A percentile compares a stretch with the other conserved stretches of the same genome.
Evolutionary conservation across 2,113 vertebrate genomes (phyloP).

Genomic region (Sinocyclocheilus grahami): DNA sequence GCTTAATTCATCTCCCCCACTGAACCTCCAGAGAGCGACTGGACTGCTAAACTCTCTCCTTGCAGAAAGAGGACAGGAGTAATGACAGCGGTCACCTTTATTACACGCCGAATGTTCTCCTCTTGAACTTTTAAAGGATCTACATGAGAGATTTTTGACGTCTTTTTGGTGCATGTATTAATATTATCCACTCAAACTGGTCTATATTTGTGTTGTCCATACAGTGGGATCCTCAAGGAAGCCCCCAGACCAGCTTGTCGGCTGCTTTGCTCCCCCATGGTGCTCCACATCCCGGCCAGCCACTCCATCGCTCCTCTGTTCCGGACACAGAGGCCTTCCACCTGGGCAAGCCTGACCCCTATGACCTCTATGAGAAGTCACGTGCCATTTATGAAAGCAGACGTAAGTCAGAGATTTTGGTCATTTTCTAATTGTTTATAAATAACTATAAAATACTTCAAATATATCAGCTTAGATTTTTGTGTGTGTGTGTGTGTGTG

Average conservation of each 20-base stretch:
- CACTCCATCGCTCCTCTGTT: slow-evolving; percentile 89
- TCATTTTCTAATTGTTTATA: too few species aligned
- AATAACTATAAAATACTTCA: too few species aligned
- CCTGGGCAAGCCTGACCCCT: slow-evolving; percentile 95
- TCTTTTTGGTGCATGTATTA: background rate
- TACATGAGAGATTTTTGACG: background rate
- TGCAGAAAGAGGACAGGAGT: slow-evolving; percentile 14
- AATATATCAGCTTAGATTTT: too few species aligned
- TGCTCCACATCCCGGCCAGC: slow-evolving; percentile 84
- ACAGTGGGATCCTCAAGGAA: slow-evolving; percentile 94
- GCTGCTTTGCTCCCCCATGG: slow-evolving; percentile 84
- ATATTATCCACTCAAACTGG: background rate
- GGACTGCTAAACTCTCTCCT: background rate
- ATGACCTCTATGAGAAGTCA: slow-evolving; percentile 98
- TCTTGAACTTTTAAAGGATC: background rate
- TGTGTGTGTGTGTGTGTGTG: too few species aligned
- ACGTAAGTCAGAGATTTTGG: slow-evolving; percentile 82
- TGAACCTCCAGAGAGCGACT: slow-evolving; percentile 26
- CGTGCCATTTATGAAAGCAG: slow-evolving; percentile 99
- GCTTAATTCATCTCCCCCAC: slow-evolving; percentile 36
- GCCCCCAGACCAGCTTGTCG: slow-evolving; percentile 89
- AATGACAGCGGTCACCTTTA: slow-evolving; percentile 12
- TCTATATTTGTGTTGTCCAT: slow-evolving; percentile 14
- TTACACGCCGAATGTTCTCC: background rate
- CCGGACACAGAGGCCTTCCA: slow-evolving; percentile 94